These are phyloP conservation scores for Tragelaphus imberbis DNA, from an alignment of 2,113 vertebrate species.

Conservation along the genomic window DNA sequence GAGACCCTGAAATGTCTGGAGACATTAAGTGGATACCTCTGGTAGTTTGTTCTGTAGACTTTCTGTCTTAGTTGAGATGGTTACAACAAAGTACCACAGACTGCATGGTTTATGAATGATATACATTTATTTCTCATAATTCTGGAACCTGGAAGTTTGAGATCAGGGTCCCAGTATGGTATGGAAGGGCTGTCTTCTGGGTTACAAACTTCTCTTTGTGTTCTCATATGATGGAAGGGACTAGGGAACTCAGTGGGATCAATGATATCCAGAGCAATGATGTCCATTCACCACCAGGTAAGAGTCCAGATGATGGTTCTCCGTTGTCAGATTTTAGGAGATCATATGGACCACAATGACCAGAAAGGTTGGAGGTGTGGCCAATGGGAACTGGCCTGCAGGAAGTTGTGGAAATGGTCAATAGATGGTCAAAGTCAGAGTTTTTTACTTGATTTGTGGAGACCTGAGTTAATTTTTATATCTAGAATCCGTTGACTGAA, in stretches of 20 bases:
- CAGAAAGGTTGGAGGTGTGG: accelerated
- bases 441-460: background rate
- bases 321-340: background rate
- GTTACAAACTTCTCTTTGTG: background rate
- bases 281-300: background rate
- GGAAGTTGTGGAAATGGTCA: background rate
- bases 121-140: background rate
- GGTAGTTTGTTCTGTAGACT: background rate
- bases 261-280: background rate
- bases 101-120: background rate
- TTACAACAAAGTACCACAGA: background rate
- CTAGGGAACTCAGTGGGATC: background rate
- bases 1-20: background rate
- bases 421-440: background rate
- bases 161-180: background rate
- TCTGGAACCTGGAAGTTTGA: background rate
- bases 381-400: background rate
- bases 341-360: background rate
- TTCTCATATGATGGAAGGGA: background rate
- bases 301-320: background rate
- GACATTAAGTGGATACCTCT: background rate
- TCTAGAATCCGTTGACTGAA: background rate
- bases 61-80: background rate
- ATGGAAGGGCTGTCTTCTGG: background rate
- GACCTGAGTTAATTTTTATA: background rate